Conservation (phyloP, 1,140 invertebrate species). For the Lycorma delicatula region DNA sequence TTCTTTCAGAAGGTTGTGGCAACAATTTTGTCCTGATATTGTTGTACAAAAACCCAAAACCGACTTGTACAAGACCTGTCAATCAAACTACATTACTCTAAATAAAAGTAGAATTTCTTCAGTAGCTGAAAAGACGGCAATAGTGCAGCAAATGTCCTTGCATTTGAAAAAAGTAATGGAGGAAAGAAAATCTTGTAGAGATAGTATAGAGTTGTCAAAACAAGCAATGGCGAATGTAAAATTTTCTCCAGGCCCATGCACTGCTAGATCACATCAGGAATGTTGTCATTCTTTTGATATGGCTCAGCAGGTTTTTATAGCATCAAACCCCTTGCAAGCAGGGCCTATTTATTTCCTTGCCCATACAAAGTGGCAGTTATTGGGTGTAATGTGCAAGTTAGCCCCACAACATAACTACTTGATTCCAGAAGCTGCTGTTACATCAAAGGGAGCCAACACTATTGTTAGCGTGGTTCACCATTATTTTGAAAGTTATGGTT, state of each 20-base stretch:
- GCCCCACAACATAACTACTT: conserved; percentile 18
- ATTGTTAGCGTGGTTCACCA: conserved; percentile 19
- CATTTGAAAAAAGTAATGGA: conserved; percentile 7
- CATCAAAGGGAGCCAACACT: conserved; percentile 18
- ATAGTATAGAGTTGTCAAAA: background rate
- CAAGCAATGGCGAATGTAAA: background rate
- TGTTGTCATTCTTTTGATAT: conserved; percentile 16
- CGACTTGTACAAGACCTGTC: conserved; percentile 6
- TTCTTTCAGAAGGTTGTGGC: conserved; percentile 6
- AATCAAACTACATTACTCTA: background rate
- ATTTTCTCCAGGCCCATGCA: background rate
- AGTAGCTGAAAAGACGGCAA: background rate
- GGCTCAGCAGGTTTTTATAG: conserved; percentile 16
- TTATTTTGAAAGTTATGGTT: conserved; percentile 15
- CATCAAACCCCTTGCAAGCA: conserved; percentile 15
- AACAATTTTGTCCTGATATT: conserved; percentile 2
- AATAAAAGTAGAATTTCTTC: background rate
- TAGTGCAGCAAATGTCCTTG: background rate
- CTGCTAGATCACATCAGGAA: conserved; percentile 1
- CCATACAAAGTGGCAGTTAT: conserved; percentile 15
- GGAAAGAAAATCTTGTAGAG: conserved; percentile 1
- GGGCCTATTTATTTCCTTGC: conserved; percentile 19
- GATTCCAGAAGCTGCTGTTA: conserved; percentile 13
- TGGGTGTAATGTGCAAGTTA: conserved; percentile 18
- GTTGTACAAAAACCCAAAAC: conserved; percentile 1